Evolutionary conservation across 2,797 vertebrate species (phyloP), one percentile per base, ranked within the genome.

Genomic region (Agapornis canus): DNA sequence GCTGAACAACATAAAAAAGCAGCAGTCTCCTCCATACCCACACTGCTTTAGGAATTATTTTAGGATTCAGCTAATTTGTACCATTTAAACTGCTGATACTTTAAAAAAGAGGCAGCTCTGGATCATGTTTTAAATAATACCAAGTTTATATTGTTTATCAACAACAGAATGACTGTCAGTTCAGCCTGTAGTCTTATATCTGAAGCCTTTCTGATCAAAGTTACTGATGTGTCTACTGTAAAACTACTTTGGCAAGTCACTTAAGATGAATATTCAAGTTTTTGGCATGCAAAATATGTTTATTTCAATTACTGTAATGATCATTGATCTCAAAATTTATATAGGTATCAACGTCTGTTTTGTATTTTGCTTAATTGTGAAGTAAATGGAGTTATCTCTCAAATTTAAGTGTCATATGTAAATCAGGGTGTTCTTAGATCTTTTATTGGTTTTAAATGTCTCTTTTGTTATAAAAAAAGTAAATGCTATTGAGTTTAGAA

Each of bases 1-100:
- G 82, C 85, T 96, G 52, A 95, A 40, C 91, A 95, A 65, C 45
- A 47, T 40, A 27, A 76, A 56, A 92, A 86, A 77, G 43, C 29
- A n/a, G 65, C 22, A 23, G 10, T 70, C 66, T 73, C 17, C 37
- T 48, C 20, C 3, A 32, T 6, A 10, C 4, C 7, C 42, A 9
- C 2, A 13, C 6, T 65, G 8, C 6, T 65, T 48, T 75, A 81
- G 65, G 35, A 71, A 79, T 79, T 78, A 21, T 61, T 92, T 40
- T 35, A 70, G 52, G 27, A 14, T 71, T 92, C n/a, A 86, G 40
- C 56, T 93, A 49, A 37, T 90, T 69, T 86, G 7, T 83, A 64
- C 40, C 56, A 23, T 56, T 65, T 75, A 22, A 64, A 31, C n/a
- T 43, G 10, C 39, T 23, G 13, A 14, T 42, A 5, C 48, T n/a